Percentiles rank a stretch among this genome's conserved stretches.
Conservation (phyloP, 2,797 vertebrate genomes). For the Falco columbarius region DNA sequence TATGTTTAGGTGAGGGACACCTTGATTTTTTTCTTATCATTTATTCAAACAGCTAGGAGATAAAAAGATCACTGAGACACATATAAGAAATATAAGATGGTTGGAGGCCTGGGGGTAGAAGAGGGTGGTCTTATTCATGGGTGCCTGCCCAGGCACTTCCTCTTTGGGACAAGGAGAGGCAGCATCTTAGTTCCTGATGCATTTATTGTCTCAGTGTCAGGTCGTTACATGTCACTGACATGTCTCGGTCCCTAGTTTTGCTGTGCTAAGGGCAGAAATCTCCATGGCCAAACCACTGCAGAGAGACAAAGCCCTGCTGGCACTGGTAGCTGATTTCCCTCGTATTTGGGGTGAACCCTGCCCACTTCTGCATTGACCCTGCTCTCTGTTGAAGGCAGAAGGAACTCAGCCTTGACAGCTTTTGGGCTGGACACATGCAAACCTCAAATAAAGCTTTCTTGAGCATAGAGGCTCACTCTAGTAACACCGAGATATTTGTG, state of each 20-base stretch:
- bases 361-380: neutral
- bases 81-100: neutral
- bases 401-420: neutral
- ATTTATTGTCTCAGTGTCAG: neutral
- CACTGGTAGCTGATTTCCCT: neutral
- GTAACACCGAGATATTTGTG: neutral
- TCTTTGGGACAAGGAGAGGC: neutral
- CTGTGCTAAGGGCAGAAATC: neutral
- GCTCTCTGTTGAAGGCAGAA: neutral
- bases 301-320: neutral
- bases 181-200: neutral
- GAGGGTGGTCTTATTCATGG: neutral
- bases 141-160: neutral
- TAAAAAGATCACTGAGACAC: neutral
- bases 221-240: neutral
- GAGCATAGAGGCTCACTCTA: neutral
- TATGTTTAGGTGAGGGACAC: neutral
- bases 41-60: too few relatives aligned
- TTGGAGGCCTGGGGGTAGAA: neutral
- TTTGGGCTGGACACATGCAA: neutral
- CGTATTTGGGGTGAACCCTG: neutral
- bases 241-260: neutral
- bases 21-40: too few relatives aligned
- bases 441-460: neutral
- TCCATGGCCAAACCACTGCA: neutral